These are phyloP conservation scores for Thoracochromis brauschi DNA, from an alignment of 2,113 vertebrate genomes.

Conservation along the genomic window DNA sequence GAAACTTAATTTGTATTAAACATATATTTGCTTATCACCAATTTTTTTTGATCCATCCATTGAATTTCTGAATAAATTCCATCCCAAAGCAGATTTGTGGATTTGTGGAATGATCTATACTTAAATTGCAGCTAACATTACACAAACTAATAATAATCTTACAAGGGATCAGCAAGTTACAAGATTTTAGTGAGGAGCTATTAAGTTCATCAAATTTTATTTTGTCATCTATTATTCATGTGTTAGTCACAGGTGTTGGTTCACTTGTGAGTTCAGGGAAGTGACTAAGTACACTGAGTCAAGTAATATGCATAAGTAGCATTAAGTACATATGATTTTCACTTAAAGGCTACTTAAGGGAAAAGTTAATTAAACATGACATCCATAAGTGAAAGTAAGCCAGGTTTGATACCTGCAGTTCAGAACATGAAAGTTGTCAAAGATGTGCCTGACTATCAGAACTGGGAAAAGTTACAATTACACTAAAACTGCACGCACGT, in stretches of 20 bases:
- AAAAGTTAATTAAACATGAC: neutral
- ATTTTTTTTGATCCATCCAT: neutral
- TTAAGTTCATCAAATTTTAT: neutral
- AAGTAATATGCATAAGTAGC: neutral
- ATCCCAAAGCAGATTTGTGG: neutral
- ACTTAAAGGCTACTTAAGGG: neutral
- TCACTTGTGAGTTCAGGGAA: neutral
- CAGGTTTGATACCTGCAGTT: neutral
- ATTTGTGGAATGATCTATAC: neutral
- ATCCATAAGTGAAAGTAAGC: neutral
- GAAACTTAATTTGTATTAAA: neutral
- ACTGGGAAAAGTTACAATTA: neutral
- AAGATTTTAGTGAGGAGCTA: neutral
- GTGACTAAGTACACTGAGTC: neutral
- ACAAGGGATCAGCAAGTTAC: neutral
- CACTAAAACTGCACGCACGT: neutral
- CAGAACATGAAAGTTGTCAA: neutral
- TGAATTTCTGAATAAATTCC: neutral
- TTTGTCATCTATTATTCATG: neutral
- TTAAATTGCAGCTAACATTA: neutral
- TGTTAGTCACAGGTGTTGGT: neutral
- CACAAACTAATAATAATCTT: neutral
- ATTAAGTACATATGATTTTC: neutral
- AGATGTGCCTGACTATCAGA: neutral
- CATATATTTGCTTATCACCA: neutral